Evolutionary conservation across 1,140 invertebrate genomes (phyloP), one percentile per base, ranked within the genome.

Genomic region (Hyphantria cunea): DNA sequence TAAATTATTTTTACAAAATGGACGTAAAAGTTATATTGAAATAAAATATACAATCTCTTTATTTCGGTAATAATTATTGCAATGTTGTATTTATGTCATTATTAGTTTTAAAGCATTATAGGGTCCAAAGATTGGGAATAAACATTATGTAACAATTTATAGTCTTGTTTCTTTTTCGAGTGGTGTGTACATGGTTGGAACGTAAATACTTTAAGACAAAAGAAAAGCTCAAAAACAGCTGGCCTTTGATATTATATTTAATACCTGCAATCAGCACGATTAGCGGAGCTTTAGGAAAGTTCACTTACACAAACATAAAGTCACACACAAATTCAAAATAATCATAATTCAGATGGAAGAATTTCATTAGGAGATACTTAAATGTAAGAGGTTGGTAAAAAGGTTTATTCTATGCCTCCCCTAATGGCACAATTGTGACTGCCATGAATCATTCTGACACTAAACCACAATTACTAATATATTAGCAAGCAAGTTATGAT

Each of bases 41-140:
- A 55, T 58, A 68, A 62, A 59, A 61, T 71, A 62, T 73, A 72
- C 75, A 73, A 71, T 69, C 60, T 78, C 78, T 70, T 84, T 69
- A 76, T 80, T 84, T 82, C 61, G 74, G 66, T 81, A 75, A 80
- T 73, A 68, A 80, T 75, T 80, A 78, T 81, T 74, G 82, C 80
- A 85, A 80, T 87, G 82, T 86, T 89, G 86, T 89, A 91, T 86
- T 90, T 91, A 84, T 91, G 86, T 90, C 90, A 89, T 91, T 84
- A 86, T 89, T 91, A 91, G 89, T 85, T 90, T 86, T 91, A 91
- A 91, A 89, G 87, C 89, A 90, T 91, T 87, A 91, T 91, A 91
- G 90, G 90, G 90, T 91, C 90, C 90, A 91, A 91, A 91, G 87
- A 90, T 91, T 91, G 90, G 89, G 89, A 91, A 91, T 91, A 91